Evolutionary conservation across 2,113 vertebrate species (phyloP), one percentile per base, ranked within the genome.

Genomic region (Nymphicus hollandicus): DNA sequence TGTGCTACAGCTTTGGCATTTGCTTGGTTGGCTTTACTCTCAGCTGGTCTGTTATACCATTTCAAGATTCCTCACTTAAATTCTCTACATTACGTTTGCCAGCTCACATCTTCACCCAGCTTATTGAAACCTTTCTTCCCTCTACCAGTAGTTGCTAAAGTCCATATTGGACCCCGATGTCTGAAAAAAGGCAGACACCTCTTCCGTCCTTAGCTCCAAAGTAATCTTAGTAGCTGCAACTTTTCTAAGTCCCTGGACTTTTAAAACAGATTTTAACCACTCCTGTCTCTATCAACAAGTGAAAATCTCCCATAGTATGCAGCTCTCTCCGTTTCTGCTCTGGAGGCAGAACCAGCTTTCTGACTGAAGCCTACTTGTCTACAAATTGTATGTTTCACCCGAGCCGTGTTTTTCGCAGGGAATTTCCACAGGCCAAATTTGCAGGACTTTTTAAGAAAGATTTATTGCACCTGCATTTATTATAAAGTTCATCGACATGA

Each of bases 361-460:
- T 60, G 63, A 56, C 56, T 80, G 78, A 60, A 77, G 58, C 39
- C 35, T 27, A 39, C 27, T 25, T 80, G 13, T 13, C 22, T 90
- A n/a, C 55, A 76, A 87, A 81, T 82, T 18, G 10, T 33, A 12
- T 13, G 31, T 39, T 87, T 94, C 60, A 80, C 66, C 61, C 80
- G 76, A 81, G 41, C 53, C 3, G 0, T 41, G 31, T 65, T 80
- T 92, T 81, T 96, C 41, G 65, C n/a, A 10, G 63, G 63, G 65
- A 94, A 80, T 95, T 96, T 97, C 66, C 56, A 66, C 44, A 90
- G 58, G 56, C 14, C 24, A 60, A 46, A 90, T 83, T 23, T 73
- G 25, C 65, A 65, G 41, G 49, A 37, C 11, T 18, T 61, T 43
- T 73, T 61, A 4, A 1, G 7, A 31, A 88, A 84, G 74, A 76